phyloP scores from a whole-genome alignment of 2,113 vertebrate genomes.

The Catharus bicknelli region DNA sequence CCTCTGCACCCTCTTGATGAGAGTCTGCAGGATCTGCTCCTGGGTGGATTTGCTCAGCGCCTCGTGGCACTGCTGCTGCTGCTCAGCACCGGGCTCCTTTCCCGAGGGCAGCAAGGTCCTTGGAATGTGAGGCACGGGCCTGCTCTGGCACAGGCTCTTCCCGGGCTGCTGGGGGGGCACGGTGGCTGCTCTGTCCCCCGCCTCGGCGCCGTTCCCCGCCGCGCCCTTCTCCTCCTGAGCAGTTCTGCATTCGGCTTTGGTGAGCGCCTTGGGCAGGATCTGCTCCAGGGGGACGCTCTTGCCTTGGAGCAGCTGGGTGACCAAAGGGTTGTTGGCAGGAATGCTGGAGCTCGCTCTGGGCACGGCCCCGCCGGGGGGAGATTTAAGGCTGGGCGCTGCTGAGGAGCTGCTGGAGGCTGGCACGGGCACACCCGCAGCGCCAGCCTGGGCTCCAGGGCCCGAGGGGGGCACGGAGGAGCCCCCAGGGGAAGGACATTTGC shows the following conservation, averaged over 20 bases:
- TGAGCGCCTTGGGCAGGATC: slow-evolving; percentile 88
- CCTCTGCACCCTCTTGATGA: slow-evolving; percentile 81
- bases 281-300: slow-evolving; percentile 92
- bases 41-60: slow-evolving; percentile 82
- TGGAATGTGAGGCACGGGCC: slow-evolving; percentile 67
- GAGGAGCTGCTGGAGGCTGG: neutral
- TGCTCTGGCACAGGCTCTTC: slow-evolving; percentile 63
- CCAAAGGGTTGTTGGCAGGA: slow-evolving; percentile 93
- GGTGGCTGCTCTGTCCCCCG: slow-evolving; percentile 17
- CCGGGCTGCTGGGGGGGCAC: slow-evolving; percentile 34
- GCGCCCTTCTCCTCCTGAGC: slow-evolving; percentile 58
- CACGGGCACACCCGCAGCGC: neutral
- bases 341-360: slow-evolving; percentile 80
- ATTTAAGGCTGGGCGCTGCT: slow-evolving; percentile 50
- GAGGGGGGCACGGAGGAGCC: neutral
- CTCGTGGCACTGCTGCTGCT: slow-evolving; percentile 71
- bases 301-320: slow-evolving; percentile 92
- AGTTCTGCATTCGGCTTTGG: slow-evolving; percentile 78
- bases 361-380: neutral
- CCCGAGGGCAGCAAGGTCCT: slow-evolving; percentile 64
- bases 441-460: slow-evolving; percentile 38
- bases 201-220: neutral
- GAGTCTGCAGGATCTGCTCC: slow-evolving; percentile 87
- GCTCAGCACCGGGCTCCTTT: slow-evolving; percentile 48
- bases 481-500: neutral